A percentile compares a stretch with the other conserved stretches of the same genome.
These are phyloP conservation scores for Eupeodes corollae DNA, from an alignment of 1,140 invertebrate species.

Conservation along the genomic window DNA sequence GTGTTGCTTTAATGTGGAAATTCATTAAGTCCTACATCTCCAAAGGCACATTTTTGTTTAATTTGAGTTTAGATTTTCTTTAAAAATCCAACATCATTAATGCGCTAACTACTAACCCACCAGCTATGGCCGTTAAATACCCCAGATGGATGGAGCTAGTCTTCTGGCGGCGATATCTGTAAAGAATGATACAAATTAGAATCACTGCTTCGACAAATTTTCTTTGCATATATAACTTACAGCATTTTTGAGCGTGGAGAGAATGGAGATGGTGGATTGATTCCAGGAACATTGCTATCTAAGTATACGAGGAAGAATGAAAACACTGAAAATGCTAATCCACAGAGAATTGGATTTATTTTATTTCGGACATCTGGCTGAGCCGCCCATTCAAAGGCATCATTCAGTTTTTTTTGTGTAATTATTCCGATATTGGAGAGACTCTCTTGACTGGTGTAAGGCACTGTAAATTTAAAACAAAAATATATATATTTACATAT, in stretches of 20 bases:
- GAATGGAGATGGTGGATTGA: constrained; percentile 40
- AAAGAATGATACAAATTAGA: constrained; percentile 4
- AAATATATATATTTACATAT: no score
- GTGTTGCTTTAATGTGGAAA: neutral
- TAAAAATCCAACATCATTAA: constrained; percentile 19
- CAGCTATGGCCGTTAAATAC: constrained; percentile 19
- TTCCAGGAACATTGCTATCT: constrained; percentile 40
- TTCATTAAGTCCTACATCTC: constrained; percentile 5
- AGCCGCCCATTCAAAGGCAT: constrained; percentile 14
- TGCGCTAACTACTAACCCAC: constrained; percentile 16
- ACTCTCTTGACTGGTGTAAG: constrained; percentile 12
- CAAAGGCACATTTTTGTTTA: constrained; percentile 18
- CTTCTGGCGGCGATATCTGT: constrained; percentile 14
- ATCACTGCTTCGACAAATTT: neutral
- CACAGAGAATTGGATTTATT: constrained; percentile 23
- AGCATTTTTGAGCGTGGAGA: constrained; percentile 27
- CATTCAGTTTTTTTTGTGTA: constrained; percentile 14
- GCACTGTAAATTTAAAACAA: constrained; percentile 12
- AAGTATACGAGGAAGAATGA: constrained; percentile 40
- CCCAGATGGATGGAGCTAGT: constrained; percentile 14
- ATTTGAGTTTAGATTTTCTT: constrained; percentile 7
- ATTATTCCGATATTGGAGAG: constrained; percentile 12
- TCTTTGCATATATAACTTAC: constrained; percentile 14
- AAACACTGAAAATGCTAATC: constrained; percentile 25
- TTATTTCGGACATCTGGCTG: constrained; percentile 15